Base-by-base conservation (phyloP, 1,140 invertebrate genomes). In the Amphibalanus amphitrite region DNA sequence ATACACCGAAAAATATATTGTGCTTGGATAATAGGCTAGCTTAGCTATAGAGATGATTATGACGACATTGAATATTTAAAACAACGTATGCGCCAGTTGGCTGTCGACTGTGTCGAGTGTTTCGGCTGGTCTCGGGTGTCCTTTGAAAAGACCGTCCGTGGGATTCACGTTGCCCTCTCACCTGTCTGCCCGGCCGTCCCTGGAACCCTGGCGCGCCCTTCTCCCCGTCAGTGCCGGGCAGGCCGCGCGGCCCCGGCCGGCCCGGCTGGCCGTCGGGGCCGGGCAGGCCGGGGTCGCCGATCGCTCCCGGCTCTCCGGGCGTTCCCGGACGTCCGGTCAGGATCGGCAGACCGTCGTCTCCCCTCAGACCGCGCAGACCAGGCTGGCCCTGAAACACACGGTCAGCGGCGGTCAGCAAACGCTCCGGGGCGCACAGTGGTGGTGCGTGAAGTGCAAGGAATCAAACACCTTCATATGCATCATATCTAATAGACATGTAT, bases 211-310 rank as follows among this genome's bases (percentile, higher is more conserved):
- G 47, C 6, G 47, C 10, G 17, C 47, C 47, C 47, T 59, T 59
- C 47, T 59, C 47, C 1, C 47, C 47, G 47, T 1, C 13, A 23
- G 23, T 17, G 47, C 47, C 47, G 6, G 23, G 13, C 1, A 1
- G 1, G 47, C 47, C 47, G 47, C 47, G 47, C 17, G 13, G 47
- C 29, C 89, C 89, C 40, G 84, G 84, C 67, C 84, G 82, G 68
- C 90, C 90, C 33, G 88, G 85, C 75, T 82, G 84, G 40, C 91
- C 91, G 78, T 90, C 88, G 64, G 85, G 78, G 69, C 75, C 75
- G 73, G 71, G 72, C 25, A 73, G 68, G 8, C 72, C 72, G 10
- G 70, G 29, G 26, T 72, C 33, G 23, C 72, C 72, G 1, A 72
- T n/a, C 29, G 26, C 72, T 8, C 72, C 72, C 10, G 79, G 79